Evolutionary conservation across 2,888 invertebrate genomes (phyloP).

Genomic region (Diloba caeruleocephala): DNA sequence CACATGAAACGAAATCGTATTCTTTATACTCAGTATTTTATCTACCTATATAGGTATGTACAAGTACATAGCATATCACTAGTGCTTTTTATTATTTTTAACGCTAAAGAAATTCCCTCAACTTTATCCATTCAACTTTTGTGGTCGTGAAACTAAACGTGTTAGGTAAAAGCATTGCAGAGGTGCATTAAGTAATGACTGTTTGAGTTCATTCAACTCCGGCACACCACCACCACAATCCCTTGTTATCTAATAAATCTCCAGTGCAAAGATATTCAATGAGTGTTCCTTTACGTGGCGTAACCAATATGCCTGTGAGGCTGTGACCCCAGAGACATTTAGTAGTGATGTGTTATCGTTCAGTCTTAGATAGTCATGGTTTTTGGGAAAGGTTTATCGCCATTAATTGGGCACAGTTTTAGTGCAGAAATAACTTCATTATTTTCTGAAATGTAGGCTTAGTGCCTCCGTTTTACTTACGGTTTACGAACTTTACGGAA

Average conservation of each 20-base stretch:
- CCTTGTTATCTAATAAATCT: slow-evolving; percentile 10
- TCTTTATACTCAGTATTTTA: too few relatives aligned
- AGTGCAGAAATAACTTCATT: too few relatives aligned
- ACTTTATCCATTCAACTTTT: slow-evolving; percentile 24
- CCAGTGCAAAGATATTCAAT: slow-evolving; percentile 6
- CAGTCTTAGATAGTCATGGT: too few relatives aligned
- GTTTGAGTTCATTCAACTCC: slow-evolving; percentile 29
- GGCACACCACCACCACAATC: slow-evolving; percentile 12
- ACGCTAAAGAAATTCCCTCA: slow-evolving; percentile 18
- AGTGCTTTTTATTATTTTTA: slow-evolving; percentile 14
- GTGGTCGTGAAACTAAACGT: slow-evolving; percentile 21
- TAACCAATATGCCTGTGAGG: not conserved
- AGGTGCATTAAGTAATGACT: slow-evolving; percentile 43
- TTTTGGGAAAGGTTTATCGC: too few relatives aligned
- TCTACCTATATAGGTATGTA: too few relatives aligned
- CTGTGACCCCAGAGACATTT: too few relatives aligned
- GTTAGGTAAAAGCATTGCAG: slow-evolving; percentile 45
- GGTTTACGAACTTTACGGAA: too few relatives aligned
- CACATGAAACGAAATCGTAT: too few relatives aligned
- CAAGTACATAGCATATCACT: slow-evolving; percentile 11
- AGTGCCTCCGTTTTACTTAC: too few relatives aligned
- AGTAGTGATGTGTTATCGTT: too few relatives aligned
- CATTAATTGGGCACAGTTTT: too few relatives aligned
- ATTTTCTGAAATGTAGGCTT: too few relatives aligned
- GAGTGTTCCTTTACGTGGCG: not conserved